Conservation (phyloP, 2,888 invertebrate genomes). For the Acrobasis repandana region DNA sequence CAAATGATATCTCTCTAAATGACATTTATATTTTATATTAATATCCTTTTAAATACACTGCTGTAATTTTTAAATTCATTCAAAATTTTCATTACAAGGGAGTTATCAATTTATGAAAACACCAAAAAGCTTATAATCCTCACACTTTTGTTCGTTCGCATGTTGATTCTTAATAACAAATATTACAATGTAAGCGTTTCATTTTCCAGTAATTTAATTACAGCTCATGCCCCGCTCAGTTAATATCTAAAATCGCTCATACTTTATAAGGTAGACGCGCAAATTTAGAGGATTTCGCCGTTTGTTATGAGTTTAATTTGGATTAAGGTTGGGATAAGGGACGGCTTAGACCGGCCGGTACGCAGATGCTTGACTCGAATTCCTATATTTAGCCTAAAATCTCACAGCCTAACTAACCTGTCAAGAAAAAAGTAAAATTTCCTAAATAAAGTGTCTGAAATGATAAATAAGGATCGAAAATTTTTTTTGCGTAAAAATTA, state of each 20-base stretch:
- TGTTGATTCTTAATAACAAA: background rate
- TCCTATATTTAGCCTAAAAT: background rate
- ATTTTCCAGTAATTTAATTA: slow-evolving; percentile 14
- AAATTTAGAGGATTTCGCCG: slow-evolving; percentile 25
- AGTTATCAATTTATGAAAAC: background rate
- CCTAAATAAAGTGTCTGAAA: background rate
- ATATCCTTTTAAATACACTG: no score
- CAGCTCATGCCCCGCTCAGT: background rate
- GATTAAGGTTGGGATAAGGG: slow-evolving; percentile 26
- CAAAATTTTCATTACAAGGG: background rate
- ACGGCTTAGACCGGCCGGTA: slow-evolving; percentile 3
- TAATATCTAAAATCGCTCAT: slow-evolving; percentile 21
- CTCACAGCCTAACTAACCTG: background rate
- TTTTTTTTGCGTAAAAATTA: background rate
- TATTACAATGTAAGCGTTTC: background rate
- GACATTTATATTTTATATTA: no score
- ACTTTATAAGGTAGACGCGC: slow-evolving; percentile 18
- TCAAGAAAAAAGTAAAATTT: background rate
- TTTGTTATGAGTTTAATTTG: slow-evolving; percentile 32
- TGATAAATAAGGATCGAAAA: background rate
- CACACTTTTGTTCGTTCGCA: slow-evolving; percentile 1
- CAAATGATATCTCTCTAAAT: no score
- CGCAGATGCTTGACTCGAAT: background rate
- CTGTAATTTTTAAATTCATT: no score
- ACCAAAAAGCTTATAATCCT: background rate